Conservation (phyloP, 2,888 invertebrate species). For the Cheilosia scutellata region DNA sequence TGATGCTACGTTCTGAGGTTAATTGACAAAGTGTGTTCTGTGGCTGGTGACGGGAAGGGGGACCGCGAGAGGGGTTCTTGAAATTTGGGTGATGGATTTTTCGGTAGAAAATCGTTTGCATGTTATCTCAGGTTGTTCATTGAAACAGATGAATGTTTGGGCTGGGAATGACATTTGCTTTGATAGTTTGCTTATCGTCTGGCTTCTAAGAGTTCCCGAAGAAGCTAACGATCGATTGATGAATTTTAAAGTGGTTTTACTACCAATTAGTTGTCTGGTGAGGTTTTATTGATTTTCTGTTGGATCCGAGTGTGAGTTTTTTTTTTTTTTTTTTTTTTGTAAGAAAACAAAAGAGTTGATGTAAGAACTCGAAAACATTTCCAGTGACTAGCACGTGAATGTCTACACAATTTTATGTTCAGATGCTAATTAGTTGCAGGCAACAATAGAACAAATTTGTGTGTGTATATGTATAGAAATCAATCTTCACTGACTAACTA, state of each 20-base stretch:
- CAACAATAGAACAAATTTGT: background rate
- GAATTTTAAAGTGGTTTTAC: constrained; percentile 31
- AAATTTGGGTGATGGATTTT: constrained; percentile 54
- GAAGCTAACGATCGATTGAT: constrained; percentile 48
- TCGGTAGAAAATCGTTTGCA: constrained; percentile 38
- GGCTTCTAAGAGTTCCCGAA: constrained; percentile 35
- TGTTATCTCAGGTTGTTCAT: constrained; percentile 50
- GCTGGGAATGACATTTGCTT: constrained; percentile 55
- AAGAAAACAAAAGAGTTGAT: constrained; percentile 37
- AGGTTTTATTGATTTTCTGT: background rate
- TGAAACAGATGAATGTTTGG: constrained; percentile 57
- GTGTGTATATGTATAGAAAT: background rate
- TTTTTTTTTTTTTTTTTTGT: background rate
- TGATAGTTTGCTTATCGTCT: constrained; percentile 41
- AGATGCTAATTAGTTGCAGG: background rate
- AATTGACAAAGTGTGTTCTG: constrained; percentile 71
- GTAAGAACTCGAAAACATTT: background rate
- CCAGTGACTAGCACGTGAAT: no score
- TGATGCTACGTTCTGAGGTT: constrained; percentile 41
- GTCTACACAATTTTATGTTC: background rate
- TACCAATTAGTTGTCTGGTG: constrained; percentile 32
- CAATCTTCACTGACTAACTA: background rate
- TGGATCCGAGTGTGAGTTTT: background rate
- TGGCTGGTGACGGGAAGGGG: constrained; percentile 24
- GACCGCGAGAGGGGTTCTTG: constrained; percentile 6